phyloP scores from a whole-genome alignment of 2,797 vertebrate genomes.

The Peromyscus eremicus region DNA sequence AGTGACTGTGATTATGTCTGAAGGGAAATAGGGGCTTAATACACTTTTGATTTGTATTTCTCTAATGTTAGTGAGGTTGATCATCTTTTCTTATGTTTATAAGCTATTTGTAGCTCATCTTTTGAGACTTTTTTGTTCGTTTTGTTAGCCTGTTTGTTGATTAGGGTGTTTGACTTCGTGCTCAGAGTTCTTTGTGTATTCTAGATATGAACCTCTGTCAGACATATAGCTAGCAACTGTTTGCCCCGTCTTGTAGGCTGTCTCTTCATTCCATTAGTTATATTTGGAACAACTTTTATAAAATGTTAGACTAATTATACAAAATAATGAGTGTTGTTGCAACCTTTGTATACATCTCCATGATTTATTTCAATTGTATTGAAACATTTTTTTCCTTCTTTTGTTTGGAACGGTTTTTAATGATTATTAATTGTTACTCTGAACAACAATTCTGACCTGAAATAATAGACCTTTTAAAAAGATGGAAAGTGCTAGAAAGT shows the following conservation, averaged over 20 bases:
- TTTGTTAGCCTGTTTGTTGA: neutral
- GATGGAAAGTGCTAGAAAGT: constrained; percentile 28
- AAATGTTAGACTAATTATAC: neutral
- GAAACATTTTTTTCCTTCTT: neutral
- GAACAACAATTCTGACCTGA: constrained; percentile 28
- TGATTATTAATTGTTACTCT: constrained; percentile 61
- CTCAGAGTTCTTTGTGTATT: neutral
- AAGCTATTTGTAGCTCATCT: neutral
- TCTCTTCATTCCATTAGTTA: neutral
- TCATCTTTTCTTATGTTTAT: neutral
- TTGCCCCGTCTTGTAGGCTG: neutral
- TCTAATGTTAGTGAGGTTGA: neutral
- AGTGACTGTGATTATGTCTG: neutral
- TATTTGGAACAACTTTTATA: neutral
- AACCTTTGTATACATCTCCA: neutral
- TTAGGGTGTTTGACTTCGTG: neutral
- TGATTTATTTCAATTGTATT: neutral
- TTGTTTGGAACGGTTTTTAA: neutral
- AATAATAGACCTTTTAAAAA: constrained; percentile 12
- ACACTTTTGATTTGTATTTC: neutral
- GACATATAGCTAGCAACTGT: neutral
- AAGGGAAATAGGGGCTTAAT: neutral
- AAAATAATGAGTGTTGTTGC: neutral
- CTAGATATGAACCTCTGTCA: neutral
- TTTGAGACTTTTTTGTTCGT: neutral